These are phyloP conservation scores for Botrylloides violaceus DNA, from an alignment of 23 tunicate genomes.

Conservation along the genomic window DNA sequence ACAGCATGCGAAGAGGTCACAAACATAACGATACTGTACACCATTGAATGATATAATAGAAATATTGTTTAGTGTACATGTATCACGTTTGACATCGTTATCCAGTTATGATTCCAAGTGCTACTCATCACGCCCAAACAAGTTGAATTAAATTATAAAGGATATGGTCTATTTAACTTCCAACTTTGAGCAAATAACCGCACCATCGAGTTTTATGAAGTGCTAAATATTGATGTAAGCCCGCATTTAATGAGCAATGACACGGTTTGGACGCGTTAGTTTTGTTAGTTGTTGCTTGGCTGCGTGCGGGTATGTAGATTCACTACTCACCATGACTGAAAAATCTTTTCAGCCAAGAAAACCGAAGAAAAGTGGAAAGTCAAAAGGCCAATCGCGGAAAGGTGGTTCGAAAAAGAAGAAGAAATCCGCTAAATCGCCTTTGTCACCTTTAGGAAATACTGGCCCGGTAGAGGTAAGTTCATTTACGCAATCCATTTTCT, in stretches of 20 bases:
- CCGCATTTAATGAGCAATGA: too few species aligned
- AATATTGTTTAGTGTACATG: not conserved
- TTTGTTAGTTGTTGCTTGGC: too few species aligned
- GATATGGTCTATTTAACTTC: too few species aligned
- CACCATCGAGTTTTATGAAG: too few species aligned
- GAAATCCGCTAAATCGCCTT: conserved; percentile 4
- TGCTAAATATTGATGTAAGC: too few species aligned
- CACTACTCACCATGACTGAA: not conserved
- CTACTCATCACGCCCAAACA: not conserved
- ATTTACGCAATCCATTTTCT: too few species aligned
- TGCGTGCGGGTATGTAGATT: too few species aligned
- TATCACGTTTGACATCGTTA: not conserved
- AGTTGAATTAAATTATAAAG: too few species aligned
- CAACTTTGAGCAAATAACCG: too few species aligned
- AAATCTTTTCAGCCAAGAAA: conserved; percentile 57
- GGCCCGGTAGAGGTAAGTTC: conserved; percentile 30
- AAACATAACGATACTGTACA: not conserved
- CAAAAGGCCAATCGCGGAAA: conserved; percentile 34
- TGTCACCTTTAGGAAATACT: conserved; percentile 44
- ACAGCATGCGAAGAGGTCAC: not conserved
- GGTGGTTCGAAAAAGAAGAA: conserved; percentile 32
- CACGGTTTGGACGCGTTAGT: too few species aligned
- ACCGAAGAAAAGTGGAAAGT: conserved; percentile 64
- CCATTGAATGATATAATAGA: not conserved
- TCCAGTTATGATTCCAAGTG: not conserved